phyloP scores from a whole-genome alignment of 2,888 invertebrate genomes.

The Nephrotoma guestfalica region DNA sequence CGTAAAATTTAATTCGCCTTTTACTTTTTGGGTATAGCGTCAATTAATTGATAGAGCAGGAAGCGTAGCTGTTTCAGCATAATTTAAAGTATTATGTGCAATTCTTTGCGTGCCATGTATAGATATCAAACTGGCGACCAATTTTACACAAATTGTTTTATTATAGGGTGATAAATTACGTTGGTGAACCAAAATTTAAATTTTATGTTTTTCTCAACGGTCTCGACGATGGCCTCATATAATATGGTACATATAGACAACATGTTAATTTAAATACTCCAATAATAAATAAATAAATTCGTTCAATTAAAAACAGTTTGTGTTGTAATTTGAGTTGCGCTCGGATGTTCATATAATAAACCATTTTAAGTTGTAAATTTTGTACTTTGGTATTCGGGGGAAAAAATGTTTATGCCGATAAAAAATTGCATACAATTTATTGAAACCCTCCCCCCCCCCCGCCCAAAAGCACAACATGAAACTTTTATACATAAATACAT shows the following conservation, averaged over 20 bases:
- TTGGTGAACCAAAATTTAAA: too few species aligned
- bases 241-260: not conserved
- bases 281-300: not conserved
- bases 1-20: too few species aligned
- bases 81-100: too few species aligned
- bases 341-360: not conserved
- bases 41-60: too few species aligned
- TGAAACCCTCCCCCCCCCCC: not conserved
- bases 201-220: too few species aligned
- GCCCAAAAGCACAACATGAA: not conserved
- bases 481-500: constrained; percentile 33
- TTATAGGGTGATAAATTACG: too few species aligned
- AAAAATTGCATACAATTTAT: not conserved
- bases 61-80: too few species aligned
- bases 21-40: too few species aligned
- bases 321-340: not conserved
- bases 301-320: not conserved
- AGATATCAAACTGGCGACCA: too few species aligned
- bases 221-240: too few species aligned
- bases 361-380: not conserved
- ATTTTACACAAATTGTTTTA: too few species aligned
- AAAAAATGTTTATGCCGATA: not conserved
- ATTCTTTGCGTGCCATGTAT: too few species aligned
- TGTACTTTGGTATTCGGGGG: not conserved
- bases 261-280: not conserved